phyloP scores from a whole-genome alignment of 1,140 invertebrate genomes.

The Ganaspis sp. region DNA sequence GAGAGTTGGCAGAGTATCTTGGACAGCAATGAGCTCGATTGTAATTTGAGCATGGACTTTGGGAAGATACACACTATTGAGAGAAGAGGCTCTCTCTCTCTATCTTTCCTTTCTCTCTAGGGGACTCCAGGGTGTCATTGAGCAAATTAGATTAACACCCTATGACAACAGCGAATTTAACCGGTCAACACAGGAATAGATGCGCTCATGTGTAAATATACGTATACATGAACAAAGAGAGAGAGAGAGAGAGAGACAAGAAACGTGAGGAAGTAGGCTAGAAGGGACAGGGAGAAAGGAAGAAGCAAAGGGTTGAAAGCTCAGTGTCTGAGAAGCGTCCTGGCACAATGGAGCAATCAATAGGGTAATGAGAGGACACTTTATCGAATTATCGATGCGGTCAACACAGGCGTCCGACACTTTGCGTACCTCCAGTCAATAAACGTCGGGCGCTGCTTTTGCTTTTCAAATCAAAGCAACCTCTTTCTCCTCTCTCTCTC shows the following conservation, averaged over 20 bases:
- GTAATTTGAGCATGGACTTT: not conserved
- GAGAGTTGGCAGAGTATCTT: too few species aligned
- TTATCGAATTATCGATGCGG: conserved; percentile 75
- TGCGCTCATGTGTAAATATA: conserved; percentile 13
- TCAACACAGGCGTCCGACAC: conserved; percentile 62
- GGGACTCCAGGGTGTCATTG: conserved; percentile 46
- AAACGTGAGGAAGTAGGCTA: conserved; percentile 40
- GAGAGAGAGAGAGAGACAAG: conserved; percentile 25
- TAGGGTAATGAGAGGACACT: conserved; percentile 76
- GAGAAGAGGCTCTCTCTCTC: conserved; percentile 4
- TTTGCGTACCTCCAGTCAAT: conserved; percentile 65
- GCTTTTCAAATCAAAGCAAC: conserved; percentile 56
- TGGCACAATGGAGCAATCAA: conserved; percentile 76
- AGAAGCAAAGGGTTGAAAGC: conserved; percentile 61
- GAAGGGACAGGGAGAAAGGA: conserved; percentile 45
- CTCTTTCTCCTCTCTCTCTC: conserved; percentile 44
- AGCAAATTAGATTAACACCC: conserved; percentile 60
- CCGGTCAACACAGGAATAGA: conserved; percentile 54
- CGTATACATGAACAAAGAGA: not conserved
- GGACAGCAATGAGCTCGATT: not conserved
- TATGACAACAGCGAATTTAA: conserved; percentile 53
- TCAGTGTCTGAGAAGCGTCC: conserved; percentile 58
- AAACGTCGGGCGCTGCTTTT: conserved; percentile 59
- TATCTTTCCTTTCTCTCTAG: not conserved
- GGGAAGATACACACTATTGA: not conserved